phyloP scores from a whole-genome alignment of 2,797 vertebrate genomes.

The Sebastes dallii region DNA sequence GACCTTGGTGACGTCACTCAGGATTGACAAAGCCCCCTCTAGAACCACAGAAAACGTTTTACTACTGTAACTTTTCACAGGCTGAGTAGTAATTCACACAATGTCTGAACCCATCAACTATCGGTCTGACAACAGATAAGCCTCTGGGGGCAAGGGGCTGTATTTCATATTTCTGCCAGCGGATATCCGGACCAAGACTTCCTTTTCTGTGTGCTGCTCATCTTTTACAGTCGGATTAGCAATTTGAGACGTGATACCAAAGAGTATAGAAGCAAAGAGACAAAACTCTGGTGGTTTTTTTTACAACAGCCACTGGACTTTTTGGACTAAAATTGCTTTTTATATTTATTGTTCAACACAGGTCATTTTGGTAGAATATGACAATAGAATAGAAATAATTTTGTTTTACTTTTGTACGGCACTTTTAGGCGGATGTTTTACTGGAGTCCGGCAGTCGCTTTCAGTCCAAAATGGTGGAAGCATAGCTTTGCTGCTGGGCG shows the following conservation, averaged over 20 bases:
- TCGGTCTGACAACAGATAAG: too few relatives aligned
- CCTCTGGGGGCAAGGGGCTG: too few relatives aligned
- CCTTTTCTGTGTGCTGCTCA: too few relatives aligned
- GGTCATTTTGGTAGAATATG: not conserved
- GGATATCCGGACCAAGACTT: too few relatives aligned
- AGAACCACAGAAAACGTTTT: not conserved
- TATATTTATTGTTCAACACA: not conserved
- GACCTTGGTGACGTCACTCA: not conserved
- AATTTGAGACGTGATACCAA: not conserved
- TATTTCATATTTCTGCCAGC: too few relatives aligned
- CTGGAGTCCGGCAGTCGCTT: not conserved
- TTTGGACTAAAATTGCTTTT: not conserved
- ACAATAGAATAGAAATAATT: not conserved
- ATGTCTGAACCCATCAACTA: not conserved
- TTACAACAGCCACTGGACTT: too few relatives aligned
- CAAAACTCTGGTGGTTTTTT: not conserved
- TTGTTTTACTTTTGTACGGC: too few relatives aligned
- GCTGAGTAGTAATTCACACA: not conserved
- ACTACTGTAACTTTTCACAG: not conserved
- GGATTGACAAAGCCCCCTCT: not conserved
- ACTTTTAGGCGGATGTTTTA: not conserved
- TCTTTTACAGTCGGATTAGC: too few relatives aligned
- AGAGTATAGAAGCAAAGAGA: not conserved
- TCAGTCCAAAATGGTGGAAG: not conserved
- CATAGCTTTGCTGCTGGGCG: not conserved